A percentile compares a stretch with the other conserved stretches of the same genome.
Conservation (phyloP, 2,888 invertebrate species). For the Tinea pellionella region DNA sequence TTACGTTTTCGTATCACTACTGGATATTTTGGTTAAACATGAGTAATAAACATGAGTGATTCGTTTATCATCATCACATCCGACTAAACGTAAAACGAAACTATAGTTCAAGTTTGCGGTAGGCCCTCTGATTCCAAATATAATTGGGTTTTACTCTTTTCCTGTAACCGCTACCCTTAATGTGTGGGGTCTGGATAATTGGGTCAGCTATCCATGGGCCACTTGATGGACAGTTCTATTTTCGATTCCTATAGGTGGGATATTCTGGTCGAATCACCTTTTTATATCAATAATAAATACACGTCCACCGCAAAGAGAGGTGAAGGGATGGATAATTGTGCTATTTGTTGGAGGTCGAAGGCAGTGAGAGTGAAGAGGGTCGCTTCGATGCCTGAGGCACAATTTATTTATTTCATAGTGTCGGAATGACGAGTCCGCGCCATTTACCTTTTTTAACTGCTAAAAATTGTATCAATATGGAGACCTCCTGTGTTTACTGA, state of each 20-base stretch:
- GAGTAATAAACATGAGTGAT: no score
- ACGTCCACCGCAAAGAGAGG: conserved; percentile 21
- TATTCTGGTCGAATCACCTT: conserved; percentile 25
- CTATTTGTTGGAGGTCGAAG: conserved; percentile 43
- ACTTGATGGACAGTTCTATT: conserved; percentile 15
- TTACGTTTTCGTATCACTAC: no score
- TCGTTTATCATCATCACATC: no score
- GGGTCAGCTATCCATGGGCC: conserved; percentile 3
- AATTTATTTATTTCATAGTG: conserved; percentile 47
- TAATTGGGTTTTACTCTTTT: conserved; percentile 7
- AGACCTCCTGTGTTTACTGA: no score
- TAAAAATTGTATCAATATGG: background rate
- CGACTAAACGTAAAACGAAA: no score
- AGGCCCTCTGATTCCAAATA: background rate
- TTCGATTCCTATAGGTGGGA: conserved; percentile 6
- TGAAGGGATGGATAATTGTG: conserved; percentile 53
- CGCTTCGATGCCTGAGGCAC: conserved; percentile 27
- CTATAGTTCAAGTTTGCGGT: no score
- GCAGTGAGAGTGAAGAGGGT: conserved; percentile 35
- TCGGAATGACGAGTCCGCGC: conserved; percentile 23
- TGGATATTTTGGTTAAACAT: no score
- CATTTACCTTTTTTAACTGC: background rate
- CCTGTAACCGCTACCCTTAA: conserved; percentile 3
- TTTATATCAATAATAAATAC: conserved; percentile 52
- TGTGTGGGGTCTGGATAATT: conserved; percentile 5